phyloP scores from a whole-genome alignment of 2,797 vertebrate genomes.

The Simalia tracyae region DNA sequence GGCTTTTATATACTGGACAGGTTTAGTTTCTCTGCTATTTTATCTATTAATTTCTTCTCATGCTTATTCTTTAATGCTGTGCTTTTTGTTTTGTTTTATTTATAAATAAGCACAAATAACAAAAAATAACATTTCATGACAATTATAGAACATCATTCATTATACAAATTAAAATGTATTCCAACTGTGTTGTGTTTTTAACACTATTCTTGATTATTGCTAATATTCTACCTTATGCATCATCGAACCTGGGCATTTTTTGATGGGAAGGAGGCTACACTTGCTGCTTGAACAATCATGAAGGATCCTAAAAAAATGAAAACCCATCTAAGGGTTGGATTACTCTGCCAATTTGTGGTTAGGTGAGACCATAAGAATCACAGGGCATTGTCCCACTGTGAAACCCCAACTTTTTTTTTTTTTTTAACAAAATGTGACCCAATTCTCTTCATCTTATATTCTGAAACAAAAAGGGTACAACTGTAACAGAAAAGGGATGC shows the following conservation, averaged over 20 bases:
- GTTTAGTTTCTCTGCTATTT: not conserved
- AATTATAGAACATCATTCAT: not conserved
- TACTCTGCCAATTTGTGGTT: not conserved
- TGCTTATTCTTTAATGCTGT: not conserved
- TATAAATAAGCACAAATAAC: not conserved
- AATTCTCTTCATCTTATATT: not conserved
- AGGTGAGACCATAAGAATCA: not conserved
- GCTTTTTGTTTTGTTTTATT: not conserved
- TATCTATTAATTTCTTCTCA: not conserved
- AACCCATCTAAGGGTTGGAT: not conserved
- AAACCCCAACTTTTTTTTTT: not conserved
- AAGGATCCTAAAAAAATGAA: not conserved
- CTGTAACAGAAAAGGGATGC: not conserved
- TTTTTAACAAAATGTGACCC: not conserved
- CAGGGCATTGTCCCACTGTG: not conserved
- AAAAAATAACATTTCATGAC: not conserved
- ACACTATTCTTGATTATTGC: not conserved
- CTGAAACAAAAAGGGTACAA: not conserved
- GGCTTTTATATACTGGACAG: not conserved
- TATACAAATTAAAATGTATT: no score
- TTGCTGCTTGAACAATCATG: not conserved
- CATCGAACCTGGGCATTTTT: no score
- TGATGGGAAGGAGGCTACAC: not conserved
- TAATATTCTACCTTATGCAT: not conserved
- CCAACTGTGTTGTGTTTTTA: not conserved